These are phyloP conservation scores for Noctua pronuba DNA, from an alignment of 2,888 invertebrate genomes.

Conservation along the genomic window DNA sequence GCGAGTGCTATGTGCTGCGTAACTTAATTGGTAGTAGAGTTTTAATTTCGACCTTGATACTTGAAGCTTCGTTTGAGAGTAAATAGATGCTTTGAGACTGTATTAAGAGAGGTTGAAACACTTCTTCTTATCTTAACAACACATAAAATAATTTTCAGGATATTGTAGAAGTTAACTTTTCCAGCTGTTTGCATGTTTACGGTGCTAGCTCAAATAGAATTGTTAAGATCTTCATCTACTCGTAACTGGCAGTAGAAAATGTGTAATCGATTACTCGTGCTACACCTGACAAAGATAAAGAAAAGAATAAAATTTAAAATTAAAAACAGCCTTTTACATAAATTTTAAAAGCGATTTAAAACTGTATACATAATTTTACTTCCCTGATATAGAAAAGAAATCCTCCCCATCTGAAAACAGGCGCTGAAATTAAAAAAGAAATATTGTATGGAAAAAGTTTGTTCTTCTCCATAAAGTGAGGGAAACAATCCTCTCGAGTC, in stretches of 20 bases:
- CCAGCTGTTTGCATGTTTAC: neutral
- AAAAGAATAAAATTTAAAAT: conserved; percentile 39
- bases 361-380: conserved; percentile 42
- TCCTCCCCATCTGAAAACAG: conserved; percentile 30
- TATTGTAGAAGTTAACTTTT: neutral
- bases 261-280: neutral
- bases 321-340: conserved; percentile 31
- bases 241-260: neutral
- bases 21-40: conserved; percentile 52
- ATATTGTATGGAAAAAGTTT: conserved; percentile 61
- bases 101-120: neutral
- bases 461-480: conserved; percentile 41
- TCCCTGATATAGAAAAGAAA: conserved; percentile 22
- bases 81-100: neutral
- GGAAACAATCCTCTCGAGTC: conserved; percentile 54
- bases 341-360: conserved; percentile 42
- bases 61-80: conserved; percentile 1
- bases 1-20: conserved; percentile 51
- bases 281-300: conserved; percentile 6
- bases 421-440: conserved; percentile 57
- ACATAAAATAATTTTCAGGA: neutral
- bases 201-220: neutral
- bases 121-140: neutral
- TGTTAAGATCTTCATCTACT: neutral
- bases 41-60: conserved; percentile 50